Evolutionary conservation across 1,140 invertebrate genomes (phyloP).

Genomic region (Tetragonula clypearis): DNA sequence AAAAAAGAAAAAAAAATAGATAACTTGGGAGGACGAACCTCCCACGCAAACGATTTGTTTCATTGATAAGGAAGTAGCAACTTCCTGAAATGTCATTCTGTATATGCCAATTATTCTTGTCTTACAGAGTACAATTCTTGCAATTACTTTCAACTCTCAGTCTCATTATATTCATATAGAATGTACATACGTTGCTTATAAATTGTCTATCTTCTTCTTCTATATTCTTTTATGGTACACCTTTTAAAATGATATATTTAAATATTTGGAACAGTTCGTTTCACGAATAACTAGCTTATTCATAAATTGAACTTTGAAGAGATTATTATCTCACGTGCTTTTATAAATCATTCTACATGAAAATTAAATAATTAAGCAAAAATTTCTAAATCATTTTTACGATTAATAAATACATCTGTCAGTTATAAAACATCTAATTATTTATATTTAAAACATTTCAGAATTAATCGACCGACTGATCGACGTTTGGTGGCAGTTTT

Average conservation of each 20-base stretch:
- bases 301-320: no score
- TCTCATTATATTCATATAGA: background rate
- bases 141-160: background rate
- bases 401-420: no score
- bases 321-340: no score
- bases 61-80: slow-evolving; percentile 17
- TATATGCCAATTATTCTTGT: slow-evolving; percentile 1
- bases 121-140: background rate
- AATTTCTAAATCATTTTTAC: no score
- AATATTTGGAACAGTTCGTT: no score
- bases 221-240: no score
- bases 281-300: no score
- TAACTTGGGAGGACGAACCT: background rate
- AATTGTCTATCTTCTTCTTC: no score
- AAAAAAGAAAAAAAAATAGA: background rate
- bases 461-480: background rate
- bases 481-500: background rate
- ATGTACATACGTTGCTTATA: no score
- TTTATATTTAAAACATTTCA: background rate
- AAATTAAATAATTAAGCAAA: no score
- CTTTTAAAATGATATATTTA: no score
- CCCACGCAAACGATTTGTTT: slow-evolving; percentile 30
- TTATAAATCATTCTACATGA: no score
- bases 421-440: background rate
- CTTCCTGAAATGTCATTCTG: slow-evolving; percentile 1